These are phyloP conservation scores for Hypotaenidia okinawae DNA, from an alignment of 2,797 vertebrate species.

Conservation along the genomic window DNA sequence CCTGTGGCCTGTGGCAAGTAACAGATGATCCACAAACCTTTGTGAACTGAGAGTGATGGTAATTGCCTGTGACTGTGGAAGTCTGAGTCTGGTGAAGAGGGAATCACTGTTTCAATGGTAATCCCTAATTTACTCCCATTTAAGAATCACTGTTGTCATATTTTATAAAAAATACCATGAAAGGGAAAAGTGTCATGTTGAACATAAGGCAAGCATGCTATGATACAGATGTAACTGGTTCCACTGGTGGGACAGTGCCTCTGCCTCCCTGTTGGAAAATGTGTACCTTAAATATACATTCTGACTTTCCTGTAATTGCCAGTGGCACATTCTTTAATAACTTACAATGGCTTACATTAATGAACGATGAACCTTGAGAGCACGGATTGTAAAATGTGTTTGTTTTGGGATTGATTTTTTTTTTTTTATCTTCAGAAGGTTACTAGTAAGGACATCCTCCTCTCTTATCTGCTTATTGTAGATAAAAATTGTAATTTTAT, in stretches of 20 bases:
- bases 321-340: neutral
- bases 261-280: neutral
- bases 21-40: neutral
- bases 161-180: neutral
- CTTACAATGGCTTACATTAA: neutral
- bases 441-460: neutral
- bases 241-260: neutral
- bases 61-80: neutral
- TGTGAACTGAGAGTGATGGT: neutral
- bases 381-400: neutral
- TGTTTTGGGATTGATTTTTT: neutral
- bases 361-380: neutral
- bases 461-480: neutral
- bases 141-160: neutral
- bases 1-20: neutral
- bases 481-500: constrained; percentile 24
- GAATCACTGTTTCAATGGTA: neutral
- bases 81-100: neutral
- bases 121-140: neutral
- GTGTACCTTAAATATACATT: neutral
- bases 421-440: neutral
- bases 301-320: neutral
- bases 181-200: neutral
- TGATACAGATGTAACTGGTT: neutral
- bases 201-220: neutral